These are phyloP conservation scores for Drosophila prolongata DNA, from an alignment of 2,888 invertebrate species.

Conservation along the genomic window DNA sequence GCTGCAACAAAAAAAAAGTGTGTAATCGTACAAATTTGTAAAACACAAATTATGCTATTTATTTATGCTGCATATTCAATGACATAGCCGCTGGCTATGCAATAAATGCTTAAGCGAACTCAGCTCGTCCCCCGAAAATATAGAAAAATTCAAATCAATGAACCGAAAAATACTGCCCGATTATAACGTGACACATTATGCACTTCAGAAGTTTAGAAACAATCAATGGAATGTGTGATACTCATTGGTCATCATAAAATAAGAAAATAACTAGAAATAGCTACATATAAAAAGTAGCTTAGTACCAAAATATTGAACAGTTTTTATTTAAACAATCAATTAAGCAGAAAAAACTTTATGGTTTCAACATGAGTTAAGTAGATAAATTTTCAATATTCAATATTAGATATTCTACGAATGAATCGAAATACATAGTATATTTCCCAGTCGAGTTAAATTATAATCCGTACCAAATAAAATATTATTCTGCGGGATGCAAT, in stretches of 20 bases:
- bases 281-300: neutral
- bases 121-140: slow-evolving; percentile 40
- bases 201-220: slow-evolving; percentile 40
- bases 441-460: neutral
- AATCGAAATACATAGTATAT: slow-evolving; percentile 1
- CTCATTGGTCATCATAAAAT: neutral
- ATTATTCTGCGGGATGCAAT: slow-evolving; percentile 21
- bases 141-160: slow-evolving; percentile 34
- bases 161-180: slow-evolving; percentile 25
- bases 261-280: neutral
- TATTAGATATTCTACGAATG: no score
- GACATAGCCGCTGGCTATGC: slow-evolving; percentile 16
- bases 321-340: neutral
- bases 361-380: no score
- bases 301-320: no score
- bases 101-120: slow-evolving; percentile 42
- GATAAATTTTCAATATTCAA: no score
- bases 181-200: slow-evolving; percentile 23
- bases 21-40: slow-evolving; percentile 42
- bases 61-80: slow-evolving; percentile 46
- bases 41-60: slow-evolving; percentile 51
- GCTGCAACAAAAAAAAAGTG: slow-evolving; percentile 7
- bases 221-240: neutral
- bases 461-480: neutral
- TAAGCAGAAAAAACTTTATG: no score